These are phyloP conservation scores for Microcebus tavaratra DNA, from an alignment of 2,113 vertebrate species.

Conservation along the genomic window DNA sequence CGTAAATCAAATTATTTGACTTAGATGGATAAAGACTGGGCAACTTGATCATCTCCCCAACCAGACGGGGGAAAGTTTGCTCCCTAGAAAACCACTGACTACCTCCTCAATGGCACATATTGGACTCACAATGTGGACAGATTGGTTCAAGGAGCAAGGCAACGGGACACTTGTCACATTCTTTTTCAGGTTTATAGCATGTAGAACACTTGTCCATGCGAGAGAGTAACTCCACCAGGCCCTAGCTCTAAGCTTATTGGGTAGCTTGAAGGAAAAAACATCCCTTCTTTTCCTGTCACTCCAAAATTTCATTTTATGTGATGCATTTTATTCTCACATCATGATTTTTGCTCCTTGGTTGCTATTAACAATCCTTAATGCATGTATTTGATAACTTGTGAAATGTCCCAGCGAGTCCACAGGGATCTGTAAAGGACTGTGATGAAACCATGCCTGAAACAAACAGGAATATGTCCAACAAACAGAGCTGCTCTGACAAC, in stretches of 20 bases:
- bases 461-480: constrained; percentile 47
- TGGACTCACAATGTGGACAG: background rate
- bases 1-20: background rate
- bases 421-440: constrained; percentile 20
- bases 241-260: background rate
- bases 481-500: constrained; percentile 44
- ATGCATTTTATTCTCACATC: constrained; percentile 50
- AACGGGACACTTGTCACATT: background rate
- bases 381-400: constrained; percentile 58
- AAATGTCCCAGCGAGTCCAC: constrained; percentile 54
- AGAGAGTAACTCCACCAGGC: background rate
- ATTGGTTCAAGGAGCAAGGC: background rate
- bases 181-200: constrained; percentile 51
- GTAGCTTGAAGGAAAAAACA: background rate
- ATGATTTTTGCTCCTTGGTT: constrained; percentile 57
- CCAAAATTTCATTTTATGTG: constrained; percentile 47
- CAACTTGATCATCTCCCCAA: background rate
- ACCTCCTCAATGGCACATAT: background rate
- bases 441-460: constrained; percentile 25
- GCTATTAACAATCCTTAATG: constrained; percentile 60
- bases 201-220: background rate
- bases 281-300: constrained; percentile 31
- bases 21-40: background rate
- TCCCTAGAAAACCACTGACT: background rate
- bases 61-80: background rate